Conservation (phyloP, 1,140 invertebrate species). For the Drosophila malerkotliana region DNA sequence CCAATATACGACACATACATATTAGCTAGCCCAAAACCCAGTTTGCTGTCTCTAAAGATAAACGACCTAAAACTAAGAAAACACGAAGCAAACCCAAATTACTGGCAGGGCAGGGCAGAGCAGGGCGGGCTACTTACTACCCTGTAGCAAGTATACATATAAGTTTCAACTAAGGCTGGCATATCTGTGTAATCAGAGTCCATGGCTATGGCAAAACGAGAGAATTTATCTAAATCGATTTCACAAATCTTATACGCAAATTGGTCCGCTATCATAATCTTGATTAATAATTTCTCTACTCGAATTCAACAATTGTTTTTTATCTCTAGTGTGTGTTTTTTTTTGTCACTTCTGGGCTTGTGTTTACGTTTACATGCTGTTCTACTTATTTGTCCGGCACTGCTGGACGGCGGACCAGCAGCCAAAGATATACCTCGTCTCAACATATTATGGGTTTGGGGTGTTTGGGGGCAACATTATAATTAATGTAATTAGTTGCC, state of each 20-base stretch:
- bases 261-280: constrained; percentile 82
- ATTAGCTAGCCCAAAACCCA: constrained; percentile 52
- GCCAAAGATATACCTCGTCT: constrained; percentile 15
- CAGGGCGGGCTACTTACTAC: constrained; percentile 23
- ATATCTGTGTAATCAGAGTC: constrained; percentile 36
- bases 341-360: constrained; percentile 24
- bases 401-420: constrained; percentile 28
- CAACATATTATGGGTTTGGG: constrained; percentile 21
- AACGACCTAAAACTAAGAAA: constrained; percentile 68
- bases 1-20: constrained; percentile 54
- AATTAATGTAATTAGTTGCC: constrained; percentile 60
- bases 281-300: constrained; percentile 79
- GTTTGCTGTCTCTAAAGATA: constrained; percentile 58
- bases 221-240: constrained; percentile 76
- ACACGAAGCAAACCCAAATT: constrained; percentile 62
- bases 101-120: constrained; percentile 19
- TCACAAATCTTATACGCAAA: constrained; percentile 83
- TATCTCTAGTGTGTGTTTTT: constrained; percentile 56
- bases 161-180: constrained; percentile 61
- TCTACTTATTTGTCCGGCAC: constrained; percentile 29
- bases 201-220: constrained; percentile 67
- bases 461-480: constrained; percentile 49
- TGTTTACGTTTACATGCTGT: constrained; percentile 17
- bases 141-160: background rate
- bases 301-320: constrained; percentile 77